Evolutionary conservation across 2,113 vertebrate genomes (phyloP).

Genomic region (Natator depressus): DNA sequence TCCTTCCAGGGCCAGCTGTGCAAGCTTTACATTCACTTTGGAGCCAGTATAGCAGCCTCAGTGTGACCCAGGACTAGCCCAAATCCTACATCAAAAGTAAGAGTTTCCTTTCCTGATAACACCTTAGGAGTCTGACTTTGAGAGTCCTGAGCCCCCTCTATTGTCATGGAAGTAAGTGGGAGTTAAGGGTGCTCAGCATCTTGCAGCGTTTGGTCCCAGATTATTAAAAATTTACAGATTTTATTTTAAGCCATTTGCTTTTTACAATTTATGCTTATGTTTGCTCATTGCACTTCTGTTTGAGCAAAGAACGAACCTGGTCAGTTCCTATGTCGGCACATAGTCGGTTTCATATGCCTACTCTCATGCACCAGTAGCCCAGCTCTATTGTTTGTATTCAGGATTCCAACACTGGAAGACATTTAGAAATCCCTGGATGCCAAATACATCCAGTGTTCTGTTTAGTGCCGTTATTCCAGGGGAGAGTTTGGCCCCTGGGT

Average conservation of each 20-base stretch:
- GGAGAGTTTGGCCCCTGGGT: not conserved
- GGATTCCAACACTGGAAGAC: not conserved
- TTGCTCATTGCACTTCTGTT: not conserved
- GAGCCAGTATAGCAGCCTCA: not conserved
- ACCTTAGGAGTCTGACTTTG: not conserved
- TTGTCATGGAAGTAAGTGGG: not conserved
- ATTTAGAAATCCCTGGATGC: not conserved
- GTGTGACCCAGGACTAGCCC: not conserved
- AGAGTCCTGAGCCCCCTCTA: not conserved
- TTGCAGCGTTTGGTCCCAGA: not conserved
- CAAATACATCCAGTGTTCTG: not conserved
- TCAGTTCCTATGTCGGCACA: not conserved
- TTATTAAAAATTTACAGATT: not conserved
- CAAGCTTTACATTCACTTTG: fast-evolving
- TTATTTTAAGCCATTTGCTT: not conserved
- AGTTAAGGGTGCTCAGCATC: not conserved
- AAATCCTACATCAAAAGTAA: not conserved
- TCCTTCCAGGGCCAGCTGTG: not conserved
- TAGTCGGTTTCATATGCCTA: not conserved
- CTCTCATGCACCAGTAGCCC: not conserved
- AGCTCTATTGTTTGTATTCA: not conserved
- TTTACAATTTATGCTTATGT: not conserved
- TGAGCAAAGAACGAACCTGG: not conserved
- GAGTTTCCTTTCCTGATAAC: not conserved
- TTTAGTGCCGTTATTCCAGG: not conserved